Evolutionary conservation across 2,888 invertebrate species (phyloP).

Genomic region (Galerucella calmariensis): DNA sequence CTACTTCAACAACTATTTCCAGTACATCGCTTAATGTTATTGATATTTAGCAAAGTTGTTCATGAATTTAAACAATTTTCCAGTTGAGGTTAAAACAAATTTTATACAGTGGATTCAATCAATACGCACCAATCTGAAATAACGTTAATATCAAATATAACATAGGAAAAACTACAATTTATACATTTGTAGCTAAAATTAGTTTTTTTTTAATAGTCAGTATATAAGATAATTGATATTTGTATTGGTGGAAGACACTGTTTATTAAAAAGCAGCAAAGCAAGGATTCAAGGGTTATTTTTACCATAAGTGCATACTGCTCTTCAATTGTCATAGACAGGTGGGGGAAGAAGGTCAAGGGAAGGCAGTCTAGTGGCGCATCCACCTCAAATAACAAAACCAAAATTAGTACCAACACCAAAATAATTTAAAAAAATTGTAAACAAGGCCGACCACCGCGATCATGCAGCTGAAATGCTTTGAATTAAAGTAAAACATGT

Average conservation of each 20-base stretch:
- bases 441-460: slow-evolving; percentile 40
- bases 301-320: slow-evolving; percentile 66
- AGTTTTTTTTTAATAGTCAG: not conserved
- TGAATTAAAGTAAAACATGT: slow-evolving; percentile 7
- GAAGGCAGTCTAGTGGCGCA: slow-evolving; percentile 69
- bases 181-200: too few relatives aligned
- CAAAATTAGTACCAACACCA: slow-evolving; percentile 48
- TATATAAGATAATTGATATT: not conserved
- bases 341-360: slow-evolving; percentile 65
- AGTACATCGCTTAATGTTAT: too few relatives aligned
- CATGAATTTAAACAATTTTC: too few relatives aligned
- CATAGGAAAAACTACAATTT: too few relatives aligned
- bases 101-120: too few relatives aligned
- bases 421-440: slow-evolving; percentile 40
- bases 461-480: slow-evolving; percentile 25
- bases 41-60: too few relatives aligned
- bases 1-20: too few relatives aligned
- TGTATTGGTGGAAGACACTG: not conserved
- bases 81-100: too few relatives aligned
- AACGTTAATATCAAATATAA: too few relatives aligned
- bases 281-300: slow-evolving; percentile 46
- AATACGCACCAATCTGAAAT: too few relatives aligned
- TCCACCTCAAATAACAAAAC: slow-evolving; percentile 66
- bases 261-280: slow-evolving; percentile 34
- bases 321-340: slow-evolving; percentile 65